A percentile compares a stretch with the other conserved stretches of the same genome.
Conservation (phyloP, 2,113 vertebrate species). For the Oreochromis spilurus region DNA sequence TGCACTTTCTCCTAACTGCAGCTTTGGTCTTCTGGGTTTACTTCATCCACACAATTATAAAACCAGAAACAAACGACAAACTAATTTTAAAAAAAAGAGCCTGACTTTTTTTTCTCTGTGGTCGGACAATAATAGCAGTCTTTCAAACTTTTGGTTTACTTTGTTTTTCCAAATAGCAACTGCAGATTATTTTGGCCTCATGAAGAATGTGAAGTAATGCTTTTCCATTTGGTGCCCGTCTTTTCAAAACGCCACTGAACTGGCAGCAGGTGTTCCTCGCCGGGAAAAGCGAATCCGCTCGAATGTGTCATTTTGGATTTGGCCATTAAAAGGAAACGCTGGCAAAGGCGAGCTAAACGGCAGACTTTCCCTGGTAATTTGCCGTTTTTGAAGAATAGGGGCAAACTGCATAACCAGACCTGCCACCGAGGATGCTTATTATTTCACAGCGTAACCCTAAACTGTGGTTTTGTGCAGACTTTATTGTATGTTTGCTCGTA, state of each 20-base stretch:
- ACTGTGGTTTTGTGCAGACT: neutral
- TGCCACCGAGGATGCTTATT: neutral
- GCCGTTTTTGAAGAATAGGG: neutral
- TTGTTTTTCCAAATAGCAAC: slow-evolving; percentile 10
- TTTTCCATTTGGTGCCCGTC: neutral
- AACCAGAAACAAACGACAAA: neutral
- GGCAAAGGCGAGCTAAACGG: neutral
- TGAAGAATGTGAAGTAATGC: neutral
- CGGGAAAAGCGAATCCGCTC: neutral
- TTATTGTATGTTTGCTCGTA: neutral
- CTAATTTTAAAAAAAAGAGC: neutral
- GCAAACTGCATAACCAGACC: neutral
- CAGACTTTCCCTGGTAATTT: neutral
- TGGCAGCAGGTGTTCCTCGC: neutral
- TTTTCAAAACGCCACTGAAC: neutral
- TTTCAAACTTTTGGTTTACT: neutral
- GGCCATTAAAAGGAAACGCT: neutral
- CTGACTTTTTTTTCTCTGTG: neutral
- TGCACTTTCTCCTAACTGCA: neutral
- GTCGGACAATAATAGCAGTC: neutral
- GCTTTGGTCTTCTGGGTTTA: neutral
- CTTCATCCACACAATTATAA: neutral
- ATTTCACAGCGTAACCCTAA: neutral
- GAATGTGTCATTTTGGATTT: neutral
- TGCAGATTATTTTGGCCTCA: neutral